Evolutionary conservation across 2,888 invertebrate genomes (phyloP).

Genomic region (Metallyticus violacea): DNA sequence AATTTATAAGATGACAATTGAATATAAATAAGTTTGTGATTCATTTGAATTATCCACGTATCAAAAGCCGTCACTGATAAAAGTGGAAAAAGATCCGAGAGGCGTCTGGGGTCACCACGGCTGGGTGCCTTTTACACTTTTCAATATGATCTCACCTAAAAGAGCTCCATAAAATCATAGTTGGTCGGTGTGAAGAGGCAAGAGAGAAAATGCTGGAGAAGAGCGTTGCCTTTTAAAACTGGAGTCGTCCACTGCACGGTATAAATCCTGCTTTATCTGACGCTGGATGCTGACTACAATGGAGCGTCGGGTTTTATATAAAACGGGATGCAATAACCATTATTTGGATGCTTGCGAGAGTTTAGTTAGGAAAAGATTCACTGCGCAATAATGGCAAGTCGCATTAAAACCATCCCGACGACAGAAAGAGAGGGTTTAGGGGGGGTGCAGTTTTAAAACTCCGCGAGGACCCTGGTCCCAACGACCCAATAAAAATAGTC

Average conservation of each 20-base stretch:
- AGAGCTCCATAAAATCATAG: neutral
- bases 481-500: conserved; percentile 21
- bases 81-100: neutral
- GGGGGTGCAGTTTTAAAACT: conserved; percentile 18
- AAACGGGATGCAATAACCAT: conserved; percentile 28
- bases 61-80: too few relatives aligned
- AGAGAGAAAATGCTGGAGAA: neutral
- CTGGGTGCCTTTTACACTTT: neutral
- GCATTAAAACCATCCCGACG: conserved; percentile 7
- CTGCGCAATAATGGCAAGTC: conserved; percentile 19
- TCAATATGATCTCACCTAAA: neutral
- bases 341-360: conserved; percentile 24
- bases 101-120: neutral
- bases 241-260: neutral
- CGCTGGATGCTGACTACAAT: neutral
- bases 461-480: conserved; percentile 6
- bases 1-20: too few relatives aligned
- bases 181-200: neutral
- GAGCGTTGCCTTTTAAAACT: neutral
- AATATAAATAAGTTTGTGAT: too few relatives aligned
- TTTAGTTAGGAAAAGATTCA: conserved; percentile 29
- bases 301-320: conserved; percentile 3
- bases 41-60: too few relatives aligned
- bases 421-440: neutral
- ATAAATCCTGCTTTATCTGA: conserved; percentile 13